Percentiles rank a stretch among this genome's conserved stretches.
Evolutionary conservation across 2,797 vertebrate genomes (phyloP).

Genomic region (Sebastes matsubarae): DNA sequence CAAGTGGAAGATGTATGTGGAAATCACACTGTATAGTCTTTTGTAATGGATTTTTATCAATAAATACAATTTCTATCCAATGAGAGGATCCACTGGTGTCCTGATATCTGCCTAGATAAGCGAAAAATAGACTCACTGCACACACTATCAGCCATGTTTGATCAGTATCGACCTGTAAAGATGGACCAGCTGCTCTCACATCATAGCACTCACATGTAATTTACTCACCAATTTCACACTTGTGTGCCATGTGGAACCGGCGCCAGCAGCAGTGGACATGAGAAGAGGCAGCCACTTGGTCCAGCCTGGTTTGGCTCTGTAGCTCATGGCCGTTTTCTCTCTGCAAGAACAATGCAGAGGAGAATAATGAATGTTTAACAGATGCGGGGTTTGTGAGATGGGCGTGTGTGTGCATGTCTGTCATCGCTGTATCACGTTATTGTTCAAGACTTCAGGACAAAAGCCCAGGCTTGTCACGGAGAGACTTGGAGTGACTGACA

Average conservation of each 20-base stretch:
- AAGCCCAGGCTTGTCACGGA: conserved; percentile 45
- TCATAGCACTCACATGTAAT: conserved; percentile 48
- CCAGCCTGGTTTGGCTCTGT: conserved; percentile 15
- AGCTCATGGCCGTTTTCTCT: conserved; percentile 3
- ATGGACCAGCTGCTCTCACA: conserved; percentile 47
- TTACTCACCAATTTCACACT: conserved; percentile 72
- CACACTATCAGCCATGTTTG: conserved; percentile 54
- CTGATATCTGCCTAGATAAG: conserved; percentile 29
- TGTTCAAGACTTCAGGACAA: conserved; percentile 51
- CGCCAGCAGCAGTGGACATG: conserved; percentile 11
- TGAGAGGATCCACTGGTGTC: conserved; percentile 7
- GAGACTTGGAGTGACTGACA: conserved; percentile 62
- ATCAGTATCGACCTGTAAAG: conserved; percentile 61
- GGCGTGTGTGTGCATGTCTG: conserved; percentile 44
- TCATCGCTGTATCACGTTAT: conserved; percentile 40
- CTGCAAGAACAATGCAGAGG: conserved; percentile 5
- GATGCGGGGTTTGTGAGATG: conserved; percentile 25
- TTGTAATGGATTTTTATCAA: conserved; percentile 45
- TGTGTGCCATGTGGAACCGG: conserved; percentile 40
- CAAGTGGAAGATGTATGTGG: conserved; percentile 5
- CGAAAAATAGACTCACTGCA: background rate
- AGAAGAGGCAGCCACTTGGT: conserved; percentile 24
- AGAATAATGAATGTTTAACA: conserved; percentile 44
- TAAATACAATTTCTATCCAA: conserved; percentile 51
- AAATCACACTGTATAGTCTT: conserved; percentile 28